Conservation (phyloP, 2,888 invertebrate species). For the Poecilus cupreus region DNA sequence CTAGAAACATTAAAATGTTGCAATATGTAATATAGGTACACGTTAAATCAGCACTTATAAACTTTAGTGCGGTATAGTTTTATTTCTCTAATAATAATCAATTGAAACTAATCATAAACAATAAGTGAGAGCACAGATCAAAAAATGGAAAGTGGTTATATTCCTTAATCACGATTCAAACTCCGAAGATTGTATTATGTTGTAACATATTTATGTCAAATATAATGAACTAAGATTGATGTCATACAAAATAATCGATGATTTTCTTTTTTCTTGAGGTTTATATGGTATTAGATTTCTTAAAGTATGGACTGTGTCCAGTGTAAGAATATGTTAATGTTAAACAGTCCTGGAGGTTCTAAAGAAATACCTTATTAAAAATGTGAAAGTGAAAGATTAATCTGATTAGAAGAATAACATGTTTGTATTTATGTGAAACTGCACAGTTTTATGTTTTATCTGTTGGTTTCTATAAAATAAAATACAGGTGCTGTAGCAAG, state of each 20-base stretch:
- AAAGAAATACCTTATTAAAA: background rate
- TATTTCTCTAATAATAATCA: background rate
- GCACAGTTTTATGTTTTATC: background rate
- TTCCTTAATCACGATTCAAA: slow-evolving; percentile 12
- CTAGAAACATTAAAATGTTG: no score
- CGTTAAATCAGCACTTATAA: no score
- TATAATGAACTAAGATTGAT: slow-evolving; percentile 31
- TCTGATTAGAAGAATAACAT: slow-evolving; percentile 6
- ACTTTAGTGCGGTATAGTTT: no score
- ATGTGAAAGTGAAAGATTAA: slow-evolving; percentile 16
- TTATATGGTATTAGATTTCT: background rate
- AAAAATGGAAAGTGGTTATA: slow-evolving; percentile 19
- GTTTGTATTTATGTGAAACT: slow-evolving; percentile 13
- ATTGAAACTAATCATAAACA: slow-evolving; percentile 14
- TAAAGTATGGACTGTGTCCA: background rate
- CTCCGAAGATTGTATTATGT: slow-evolving; percentile 14
- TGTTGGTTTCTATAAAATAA: background rate
- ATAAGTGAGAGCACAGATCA: slow-evolving; percentile 16
- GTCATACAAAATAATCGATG: slow-evolving; percentile 17
- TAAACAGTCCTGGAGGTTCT: background rate
- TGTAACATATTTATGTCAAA: slow-evolving; percentile 24
- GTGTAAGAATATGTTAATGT: background rate
- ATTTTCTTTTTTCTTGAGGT: background rate
- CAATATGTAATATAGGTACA: no score
- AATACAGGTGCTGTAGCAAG: background rate